phyloP scores from a whole-genome alignment of 1,140 invertebrate genomes.

The Calephelis virginiensis region DNA sequence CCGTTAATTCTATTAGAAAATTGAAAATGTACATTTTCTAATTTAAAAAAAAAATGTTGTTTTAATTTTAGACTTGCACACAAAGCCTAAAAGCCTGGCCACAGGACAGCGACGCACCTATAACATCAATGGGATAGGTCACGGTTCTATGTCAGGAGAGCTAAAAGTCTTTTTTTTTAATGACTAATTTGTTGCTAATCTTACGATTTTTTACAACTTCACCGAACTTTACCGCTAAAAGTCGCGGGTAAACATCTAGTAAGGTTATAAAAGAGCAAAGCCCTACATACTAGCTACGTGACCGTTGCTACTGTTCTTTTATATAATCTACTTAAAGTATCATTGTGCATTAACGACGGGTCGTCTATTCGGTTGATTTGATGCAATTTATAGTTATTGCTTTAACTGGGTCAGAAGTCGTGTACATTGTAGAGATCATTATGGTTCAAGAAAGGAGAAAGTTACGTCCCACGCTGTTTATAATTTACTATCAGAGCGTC shows the following conservation, averaged over 20 bases:
- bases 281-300: neutral
- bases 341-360: slow-evolving; percentile 8
- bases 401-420: slow-evolving; percentile 47
- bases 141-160: too few relatives aligned
- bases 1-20: too few relatives aligned
- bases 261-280: neutral
- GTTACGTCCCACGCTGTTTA: slow-evolving; percentile 10
- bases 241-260: neutral
- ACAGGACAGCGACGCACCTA: too few relatives aligned
- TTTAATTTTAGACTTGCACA: too few relatives aligned
- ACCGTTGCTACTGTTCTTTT: neutral
- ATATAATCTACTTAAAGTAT: slow-evolving; percentile 14
- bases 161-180: too few relatives aligned
- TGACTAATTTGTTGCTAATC: too few relatives aligned
- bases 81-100: too few relatives aligned
- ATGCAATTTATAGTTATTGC: slow-evolving; percentile 41
- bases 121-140: too few relatives aligned
- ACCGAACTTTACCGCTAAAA: too few relatives aligned
- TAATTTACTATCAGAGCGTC: neutral
- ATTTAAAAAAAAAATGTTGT: too few relatives aligned
- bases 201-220: too few relatives aligned
- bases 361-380: slow-evolving; percentile 41
- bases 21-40: too few relatives aligned
- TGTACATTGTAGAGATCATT: slow-evolving; percentile 31
- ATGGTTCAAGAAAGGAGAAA: slow-evolving; percentile 20